Base-by-base conservation (phyloP, 2,888 invertebrate genomes). In the Synanthedon tipuliformis region DNA sequence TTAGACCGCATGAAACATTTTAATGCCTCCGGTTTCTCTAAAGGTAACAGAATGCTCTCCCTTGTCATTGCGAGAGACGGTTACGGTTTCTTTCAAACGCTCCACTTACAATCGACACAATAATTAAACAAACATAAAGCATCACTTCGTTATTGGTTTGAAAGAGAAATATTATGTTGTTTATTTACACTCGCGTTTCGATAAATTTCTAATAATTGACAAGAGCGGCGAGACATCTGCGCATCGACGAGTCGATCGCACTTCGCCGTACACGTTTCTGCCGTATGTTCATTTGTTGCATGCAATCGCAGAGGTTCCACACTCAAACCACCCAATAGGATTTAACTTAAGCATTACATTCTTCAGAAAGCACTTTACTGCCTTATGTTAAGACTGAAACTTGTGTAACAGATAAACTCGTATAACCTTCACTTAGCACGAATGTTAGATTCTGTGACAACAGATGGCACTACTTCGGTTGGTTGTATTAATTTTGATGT, bases 261-360 rank as follows among this genome's bases (percentile, higher is more conserved):
- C 87, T 86, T 86, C 87, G 87, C 75, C 86, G 73, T 83, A 84
- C 86, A 86, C 87, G 87, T 86, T 86, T 86, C 85, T 83, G 83
- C 69, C 75, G 23, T 5, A 5, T 5, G 23, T 23, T 23, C 23
- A 23, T 23, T 23, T 23, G 23, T 23, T 23, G 23, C 23, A 23
- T 23, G 23, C 23, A 23, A 23, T 23, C 23, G 23, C 23, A 23
- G 23, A 23, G 23, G 23, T 23, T 23, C 23, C 23, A 23, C 23
- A 23, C 23, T 23, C 23, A 4, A 23, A 23, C 23, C 23, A 23
- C 23, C 23, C 23, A 23, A 23, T 23, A 23, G 23, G 23, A 23
- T 23, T 23, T 23, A 23, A 23, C 23, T 23, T 23, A 23, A 23
- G 1, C 23, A 23, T 23, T 23, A 23, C 23, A 23, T 23, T 23